Conservation (phyloP, 2,888 invertebrate species). For the Fragum fragum region DNA sequence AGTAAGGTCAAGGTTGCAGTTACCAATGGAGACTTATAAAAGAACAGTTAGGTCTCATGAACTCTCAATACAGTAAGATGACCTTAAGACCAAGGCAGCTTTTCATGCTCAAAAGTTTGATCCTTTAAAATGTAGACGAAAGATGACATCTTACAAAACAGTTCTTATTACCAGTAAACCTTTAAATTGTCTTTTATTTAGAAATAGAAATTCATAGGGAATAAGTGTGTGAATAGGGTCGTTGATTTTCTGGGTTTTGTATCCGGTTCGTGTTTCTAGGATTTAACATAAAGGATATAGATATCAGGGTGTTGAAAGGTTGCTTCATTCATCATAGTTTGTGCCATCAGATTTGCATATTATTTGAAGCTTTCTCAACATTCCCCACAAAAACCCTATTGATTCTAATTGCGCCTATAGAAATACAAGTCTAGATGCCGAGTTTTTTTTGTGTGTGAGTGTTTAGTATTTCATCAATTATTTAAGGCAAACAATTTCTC, state of each 20-base stretch:
- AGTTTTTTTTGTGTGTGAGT: slow-evolving; percentile 6
- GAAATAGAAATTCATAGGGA: background rate
- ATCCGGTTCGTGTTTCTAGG: background rate
- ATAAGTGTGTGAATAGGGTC: background rate
- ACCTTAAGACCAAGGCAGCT: too few species aligned
- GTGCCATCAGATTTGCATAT: slow-evolving; percentile 19
- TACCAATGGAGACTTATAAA: too few species aligned
- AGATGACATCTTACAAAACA: too few species aligned
- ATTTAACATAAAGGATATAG: background rate
- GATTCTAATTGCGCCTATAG: slow-evolving; percentile 13
- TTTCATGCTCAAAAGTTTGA: too few species aligned
- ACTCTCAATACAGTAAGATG: too few species aligned
- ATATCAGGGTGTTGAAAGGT: background rate
- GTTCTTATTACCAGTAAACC: too few species aligned
- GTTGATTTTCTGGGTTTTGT: background rate
- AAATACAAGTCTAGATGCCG: slow-evolving; percentile 27
- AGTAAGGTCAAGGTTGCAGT: too few species aligned
- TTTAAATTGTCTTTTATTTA: background rate
- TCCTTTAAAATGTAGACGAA: too few species aligned
- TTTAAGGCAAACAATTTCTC: slow-evolving; percentile 29
- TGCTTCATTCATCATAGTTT: slow-evolving; percentile 22
- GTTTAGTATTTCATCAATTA: slow-evolving; percentile 34
- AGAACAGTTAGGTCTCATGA: too few species aligned
- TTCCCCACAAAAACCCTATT: slow-evolving; percentile 5
- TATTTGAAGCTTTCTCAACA: slow-evolving; percentile 21